Base-by-base conservation (phyloP, 2,113 vertebrate genomes). In the Bubo scandiacus region DNA sequence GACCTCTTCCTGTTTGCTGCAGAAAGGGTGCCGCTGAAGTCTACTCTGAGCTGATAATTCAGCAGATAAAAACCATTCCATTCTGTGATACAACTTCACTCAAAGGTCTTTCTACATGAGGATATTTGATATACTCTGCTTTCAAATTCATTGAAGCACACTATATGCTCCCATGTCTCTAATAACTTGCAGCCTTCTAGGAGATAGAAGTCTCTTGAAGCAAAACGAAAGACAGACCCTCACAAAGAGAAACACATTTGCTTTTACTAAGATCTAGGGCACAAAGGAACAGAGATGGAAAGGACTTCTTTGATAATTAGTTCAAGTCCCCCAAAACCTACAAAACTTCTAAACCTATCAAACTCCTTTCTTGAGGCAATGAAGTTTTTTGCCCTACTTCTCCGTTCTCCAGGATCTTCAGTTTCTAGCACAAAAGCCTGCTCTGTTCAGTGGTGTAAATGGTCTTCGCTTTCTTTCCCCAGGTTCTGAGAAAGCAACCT, bases 71-170 rank as follows among this genome's bases (percentile, higher is more conserved):
- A 96, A 88, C 9, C 74, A 96, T 94, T 90, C 78, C 84, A 88
- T 90, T 79, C 86, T 55, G 66, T 0, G 10, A 81, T 87, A 90
- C 63, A 77, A 80, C 67, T 88, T 96, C 74, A 63, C 79, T 94
- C 90, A 91, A 88, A 96, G 74, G 67, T 70, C 91, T 94, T 96
- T 94, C 94, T 89, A 36, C 74, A 40, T 7, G 11, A 80, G 34
- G 78, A 73, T 91, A 90, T 97, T 96, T 96, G 81, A 96, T 95
- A 95, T 29, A 77, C 58, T 70, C 82, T 71, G 91, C 95, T 96
- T 96, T 97, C 94, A 96, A 80, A 95, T 95, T 90, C 87, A 94
- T 77, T 93, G 91, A 94, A 94, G 96, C 84, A 86, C 91, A 88
- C 62, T 94, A 62, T 77, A 90, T 25, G 59, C 71, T 96, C 63